Conservation (phyloP, 2,797 vertebrate genomes). For the Pseudopleuronectes americanus region DNA sequence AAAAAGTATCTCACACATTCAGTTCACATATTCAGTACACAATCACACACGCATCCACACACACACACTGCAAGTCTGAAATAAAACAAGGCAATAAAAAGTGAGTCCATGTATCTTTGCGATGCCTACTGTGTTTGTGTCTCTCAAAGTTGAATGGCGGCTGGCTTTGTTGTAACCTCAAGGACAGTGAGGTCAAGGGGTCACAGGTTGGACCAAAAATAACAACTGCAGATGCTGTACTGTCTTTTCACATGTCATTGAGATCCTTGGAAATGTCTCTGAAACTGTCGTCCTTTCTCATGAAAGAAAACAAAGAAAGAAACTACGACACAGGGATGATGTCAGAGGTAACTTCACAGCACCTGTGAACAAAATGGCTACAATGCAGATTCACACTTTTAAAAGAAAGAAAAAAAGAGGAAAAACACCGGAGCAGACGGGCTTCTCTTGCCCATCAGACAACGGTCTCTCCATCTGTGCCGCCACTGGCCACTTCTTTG, state of each 20-base stretch:
- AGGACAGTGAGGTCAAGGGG: conserved; percentile 5
- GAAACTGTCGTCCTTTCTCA: conserved; percentile 3
- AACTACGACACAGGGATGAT: conserved; percentile 4
- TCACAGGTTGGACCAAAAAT: conserved; percentile 4
- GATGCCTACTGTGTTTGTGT: conserved; percentile 12
- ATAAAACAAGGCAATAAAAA: conserved; percentile 18
- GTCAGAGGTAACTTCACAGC: conserved; percentile 40
- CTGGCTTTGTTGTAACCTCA: conserved; percentile 29
- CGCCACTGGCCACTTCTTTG: background rate
- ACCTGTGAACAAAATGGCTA: conserved; percentile 41
- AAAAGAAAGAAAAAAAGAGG: conserved; percentile 11
- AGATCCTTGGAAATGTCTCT: conserved; percentile 29
- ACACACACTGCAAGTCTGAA: conserved; percentile 26
- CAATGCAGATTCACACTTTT: conserved; percentile 42
- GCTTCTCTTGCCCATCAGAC: background rate
- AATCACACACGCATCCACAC: conserved; percentile 17
- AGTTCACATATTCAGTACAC: conserved; percentile 24
- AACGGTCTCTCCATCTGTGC: conserved; percentile 21
- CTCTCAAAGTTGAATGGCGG: conserved; percentile 9
- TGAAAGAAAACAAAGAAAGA: conserved; percentile 1
- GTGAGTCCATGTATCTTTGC: conserved; percentile 34
- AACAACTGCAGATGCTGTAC: background rate
- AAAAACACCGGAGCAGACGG: conserved; percentile 1
- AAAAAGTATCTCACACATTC: conserved; percentile 9
- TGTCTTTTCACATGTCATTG: conserved; percentile 33